Evolutionary conservation across 2,888 invertebrate species (phyloP).

Genomic region (Camponotus fellah): DNA sequence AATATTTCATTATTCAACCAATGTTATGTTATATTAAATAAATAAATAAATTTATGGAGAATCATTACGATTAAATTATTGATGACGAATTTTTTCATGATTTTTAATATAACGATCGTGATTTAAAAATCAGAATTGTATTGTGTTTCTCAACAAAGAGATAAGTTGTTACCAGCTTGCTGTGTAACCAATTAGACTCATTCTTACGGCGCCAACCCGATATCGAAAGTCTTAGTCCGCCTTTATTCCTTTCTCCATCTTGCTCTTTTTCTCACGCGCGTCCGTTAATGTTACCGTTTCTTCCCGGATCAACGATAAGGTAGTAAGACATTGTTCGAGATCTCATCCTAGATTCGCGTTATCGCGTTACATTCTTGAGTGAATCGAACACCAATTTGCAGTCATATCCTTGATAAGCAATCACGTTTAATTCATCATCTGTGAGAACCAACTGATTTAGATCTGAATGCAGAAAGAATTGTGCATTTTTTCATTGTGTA

Average conservation of each 20-base stretch:
- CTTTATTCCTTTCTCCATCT: slow-evolving; percentile 23
- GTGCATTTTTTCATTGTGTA: not conserved
- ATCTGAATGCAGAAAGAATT: not conserved
- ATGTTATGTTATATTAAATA: not conserved
- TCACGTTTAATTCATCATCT: not conserved
- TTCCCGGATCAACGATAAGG: slow-evolving; percentile 36
- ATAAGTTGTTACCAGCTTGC: not conserved
- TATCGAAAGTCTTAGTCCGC: slow-evolving; percentile 36
- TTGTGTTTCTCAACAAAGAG: not conserved
- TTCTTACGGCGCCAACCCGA: slow-evolving; percentile 3
- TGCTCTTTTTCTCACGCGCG: slow-evolving; percentile 37
- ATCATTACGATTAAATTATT: not conserved
- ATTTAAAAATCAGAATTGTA: not conserved
- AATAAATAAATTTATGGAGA: not conserved
- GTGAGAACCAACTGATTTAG: not conserved
- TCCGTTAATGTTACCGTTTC: slow-evolving; percentile 58
- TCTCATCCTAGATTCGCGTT: slow-evolving; percentile 10
- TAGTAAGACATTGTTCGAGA: not conserved
- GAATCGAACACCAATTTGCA: slow-evolving; percentile 29
- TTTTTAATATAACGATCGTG: not conserved
- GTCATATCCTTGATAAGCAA: slow-evolving; percentile 15
- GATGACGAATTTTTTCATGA: not conserved
- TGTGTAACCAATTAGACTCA: slow-evolving; percentile 25
- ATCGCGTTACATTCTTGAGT: not conserved
- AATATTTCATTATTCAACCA: not conserved